A percentile compares a stretch with the other conserved stretches of the same genome.
phyloP scores from a whole-genome alignment of 2,113 vertebrate genomes.

The Papio anubis region DNA sequence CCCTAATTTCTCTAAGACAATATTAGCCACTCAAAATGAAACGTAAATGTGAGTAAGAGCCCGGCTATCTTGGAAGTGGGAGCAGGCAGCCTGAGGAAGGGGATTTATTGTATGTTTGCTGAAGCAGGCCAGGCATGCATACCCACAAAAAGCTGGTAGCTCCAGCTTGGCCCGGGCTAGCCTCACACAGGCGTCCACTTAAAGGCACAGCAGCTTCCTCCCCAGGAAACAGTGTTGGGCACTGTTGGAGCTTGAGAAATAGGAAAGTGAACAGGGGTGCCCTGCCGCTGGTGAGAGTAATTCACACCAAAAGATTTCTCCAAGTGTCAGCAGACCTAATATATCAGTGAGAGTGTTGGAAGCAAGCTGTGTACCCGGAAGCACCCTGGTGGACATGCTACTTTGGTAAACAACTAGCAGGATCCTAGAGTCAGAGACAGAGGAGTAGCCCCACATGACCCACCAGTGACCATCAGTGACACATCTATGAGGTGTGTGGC shows the following conservation, averaged over 20 bases:
- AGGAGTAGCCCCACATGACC: fast-evolving
- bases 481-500: background rate
- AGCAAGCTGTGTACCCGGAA: fast-evolving
- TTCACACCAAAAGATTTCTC: fast-evolving
- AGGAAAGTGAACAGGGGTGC: fast-evolving
- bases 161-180: fast-evolving
- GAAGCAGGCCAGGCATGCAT: conserved; percentile 73
- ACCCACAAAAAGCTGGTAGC: conserved; percentile 56
- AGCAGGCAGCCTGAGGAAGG: conserved; percentile 76
- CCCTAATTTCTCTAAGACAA: conserved; percentile 81
- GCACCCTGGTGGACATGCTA: fast-evolving
- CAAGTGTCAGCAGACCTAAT: fast-evolving
- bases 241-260: fast-evolving
- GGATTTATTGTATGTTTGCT: conserved; percentile 76
- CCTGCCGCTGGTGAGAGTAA: fast-evolving
- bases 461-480: background rate
- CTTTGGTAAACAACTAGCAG: background rate
- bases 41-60: conserved; percentile 84
- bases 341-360: fast-evolving
- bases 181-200: conserved; percentile 57
- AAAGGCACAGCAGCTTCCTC: conserved; percentile 65
- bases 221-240: fast-evolving
- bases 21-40: conserved; percentile 76
- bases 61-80: conserved; percentile 78
- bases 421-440: background rate